Base-by-base conservation (phyloP, 1,140 invertebrate species). In the Scylla paramamosain region DNA sequence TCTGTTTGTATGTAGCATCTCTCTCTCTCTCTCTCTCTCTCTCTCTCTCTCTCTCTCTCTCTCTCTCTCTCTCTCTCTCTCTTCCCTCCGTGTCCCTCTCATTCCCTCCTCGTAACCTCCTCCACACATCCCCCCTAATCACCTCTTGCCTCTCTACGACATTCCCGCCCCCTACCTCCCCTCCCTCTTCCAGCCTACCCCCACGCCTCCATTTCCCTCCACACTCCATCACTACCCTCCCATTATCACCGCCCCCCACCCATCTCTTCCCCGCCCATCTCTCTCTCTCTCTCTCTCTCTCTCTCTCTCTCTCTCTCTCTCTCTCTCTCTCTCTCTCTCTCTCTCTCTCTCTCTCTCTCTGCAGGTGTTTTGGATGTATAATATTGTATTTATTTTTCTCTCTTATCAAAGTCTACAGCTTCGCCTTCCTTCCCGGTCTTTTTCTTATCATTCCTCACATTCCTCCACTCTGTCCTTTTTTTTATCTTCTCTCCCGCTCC, bases 281-380 rank as follows among this genome's bases (percentile, higher is more conserved):
- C 28, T 31, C 67, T 39, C 91, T 77, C 91, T 67, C 31, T 46
- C 67, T 46, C 91, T 92, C 52, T 59, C 89, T 59, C 89, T 91
- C 89, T 59, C 89, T 91, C n/a, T n/a, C 46, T 52, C 39, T 52
- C 29, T 52, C 89, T n/a, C 89, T 48, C 32, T 20, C 46, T n/a
- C n/a, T n/a, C 12, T 28, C 39, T n/a, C 46, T 52, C 20, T 28
- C 89, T 52, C 89, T 28, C 28, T 91, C 32, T 45, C 89, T 16
- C 46, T 46, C 46, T 39, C 28, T 89, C 29, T 89, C 39, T 45
- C 45, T 59, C 52, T 59, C 52, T 59, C 52, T 59, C 52, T 59
- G 20, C 12, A n/a, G n/a, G 32, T 88, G 16, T 32, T 28, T 39
- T 39, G 39, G 39, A 39, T 39, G 6, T 90, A 29, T 90, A 1